A percentile compares a stretch with the other conserved stretches of the same genome.
Evolutionary conservation across 2,113 vertebrate species (phyloP).

Genomic region (Albula glossodonta): DNA sequence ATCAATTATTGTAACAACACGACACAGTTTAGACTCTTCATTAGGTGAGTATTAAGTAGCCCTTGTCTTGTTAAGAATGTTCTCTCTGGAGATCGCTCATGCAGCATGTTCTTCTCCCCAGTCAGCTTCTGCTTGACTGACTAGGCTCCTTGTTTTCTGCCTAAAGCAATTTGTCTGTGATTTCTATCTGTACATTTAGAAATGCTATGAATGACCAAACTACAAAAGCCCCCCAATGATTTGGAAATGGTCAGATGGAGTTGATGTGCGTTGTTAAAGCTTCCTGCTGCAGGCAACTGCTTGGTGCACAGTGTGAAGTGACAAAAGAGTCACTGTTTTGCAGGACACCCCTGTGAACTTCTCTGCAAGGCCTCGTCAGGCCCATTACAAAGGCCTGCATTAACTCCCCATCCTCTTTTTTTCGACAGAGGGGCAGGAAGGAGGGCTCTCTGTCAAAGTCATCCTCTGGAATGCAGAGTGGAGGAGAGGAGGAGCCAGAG

Average conservation of each 20-base stretch:
- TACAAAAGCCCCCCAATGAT: neutral
- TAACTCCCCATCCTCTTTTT: conserved; percentile 31
- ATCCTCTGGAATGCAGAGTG: conserved; percentile 77
- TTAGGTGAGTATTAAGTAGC: neutral
- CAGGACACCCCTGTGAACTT: neutral
- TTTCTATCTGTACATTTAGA: conserved; percentile 1
- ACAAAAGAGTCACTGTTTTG: conserved; percentile 23
- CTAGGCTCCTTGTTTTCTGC: neutral
- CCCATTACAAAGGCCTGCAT: neutral
- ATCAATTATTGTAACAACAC: neutral
- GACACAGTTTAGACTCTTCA: neutral
- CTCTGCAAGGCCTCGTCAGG: neutral
- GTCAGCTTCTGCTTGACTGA: neutral
- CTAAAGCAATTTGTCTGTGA: neutral
- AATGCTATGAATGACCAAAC: neutral
- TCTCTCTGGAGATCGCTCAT: neutral
- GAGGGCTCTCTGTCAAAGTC: conserved; percentile 66
- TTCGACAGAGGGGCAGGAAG: conserved; percentile 81
- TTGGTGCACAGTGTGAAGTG: no score
- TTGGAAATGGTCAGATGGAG: neutral
- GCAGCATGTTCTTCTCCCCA: neutral
- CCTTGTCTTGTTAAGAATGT: neutral
- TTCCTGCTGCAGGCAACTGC: neutral
- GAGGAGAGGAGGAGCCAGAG: conserved; percentile 93
- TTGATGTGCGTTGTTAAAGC: neutral